Conservation (phyloP, 2,797 vertebrate species). For the Myiotriccus ornatus region DNA sequence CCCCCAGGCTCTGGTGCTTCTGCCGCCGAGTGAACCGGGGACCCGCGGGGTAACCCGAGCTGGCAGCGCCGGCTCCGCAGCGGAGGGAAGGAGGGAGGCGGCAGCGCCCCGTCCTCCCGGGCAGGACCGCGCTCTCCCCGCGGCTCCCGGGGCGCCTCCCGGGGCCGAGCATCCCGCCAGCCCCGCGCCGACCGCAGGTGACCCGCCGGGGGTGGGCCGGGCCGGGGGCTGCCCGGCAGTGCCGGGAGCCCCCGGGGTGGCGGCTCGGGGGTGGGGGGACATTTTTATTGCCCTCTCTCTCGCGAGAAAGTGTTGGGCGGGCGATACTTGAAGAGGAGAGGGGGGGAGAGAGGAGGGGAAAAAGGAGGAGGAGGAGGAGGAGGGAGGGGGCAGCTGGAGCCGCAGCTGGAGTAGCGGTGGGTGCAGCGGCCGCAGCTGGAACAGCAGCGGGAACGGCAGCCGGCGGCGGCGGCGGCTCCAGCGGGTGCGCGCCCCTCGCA, state of each 20-base stretch:
- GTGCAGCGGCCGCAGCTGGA: conserved; percentile 55
- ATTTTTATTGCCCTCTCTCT: conserved; percentile 58
- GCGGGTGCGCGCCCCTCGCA: conserved; percentile 25
- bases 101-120: neutral
- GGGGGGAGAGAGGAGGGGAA: conserved; percentile 51
- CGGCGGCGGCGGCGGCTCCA: neutral
- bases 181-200: conserved; percentile 39
- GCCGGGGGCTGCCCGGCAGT: neutral
- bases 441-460: conserved; percentile 41
- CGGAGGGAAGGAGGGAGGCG: neutral
- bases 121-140: neutral
- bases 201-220: neutral
- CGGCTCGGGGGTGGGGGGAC: neutral
- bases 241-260: neutral
- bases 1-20: neutral
- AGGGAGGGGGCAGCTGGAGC: conserved; percentile 57
- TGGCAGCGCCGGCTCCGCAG: neutral
- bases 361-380: neutral
- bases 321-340: conserved; percentile 72
- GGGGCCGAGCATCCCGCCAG: neutral
- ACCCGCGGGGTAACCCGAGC: neutral
- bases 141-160: neutral
- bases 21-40: neutral
- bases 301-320: conserved; percentile 75
- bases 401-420: conserved; percentile 62